phyloP scores from a whole-genome alignment of 2,797 vertebrate genomes.

The Labeo calbasu region DNA sequence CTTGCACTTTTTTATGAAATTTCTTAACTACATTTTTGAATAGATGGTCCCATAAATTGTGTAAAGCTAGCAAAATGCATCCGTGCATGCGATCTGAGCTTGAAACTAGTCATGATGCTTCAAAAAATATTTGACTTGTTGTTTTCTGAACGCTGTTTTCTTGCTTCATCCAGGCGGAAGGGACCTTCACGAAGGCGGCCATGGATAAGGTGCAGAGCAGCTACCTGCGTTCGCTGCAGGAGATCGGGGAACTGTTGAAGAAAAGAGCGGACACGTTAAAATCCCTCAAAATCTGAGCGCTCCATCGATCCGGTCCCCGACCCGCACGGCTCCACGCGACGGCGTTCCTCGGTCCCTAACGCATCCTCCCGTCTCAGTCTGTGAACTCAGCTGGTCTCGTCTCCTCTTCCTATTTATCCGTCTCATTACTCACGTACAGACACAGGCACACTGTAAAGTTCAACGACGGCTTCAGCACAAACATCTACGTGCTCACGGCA shows the following conservation, averaged over 20 bases:
- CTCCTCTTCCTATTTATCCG: slow-evolving; percentile 29
- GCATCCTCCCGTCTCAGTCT: slow-evolving; percentile 10
- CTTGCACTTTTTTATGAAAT: neutral
- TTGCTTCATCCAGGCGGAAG: slow-evolving; percentile 82
- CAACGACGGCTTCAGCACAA: slow-evolving; percentile 70
- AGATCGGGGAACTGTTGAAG: slow-evolving; percentile 91
- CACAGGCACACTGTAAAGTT: slow-evolving; percentile 46
- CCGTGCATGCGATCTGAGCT: neutral
- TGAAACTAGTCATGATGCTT: neutral
- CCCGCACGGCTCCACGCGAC: neutral
- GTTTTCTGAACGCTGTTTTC: neutral
- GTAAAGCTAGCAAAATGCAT: neutral
- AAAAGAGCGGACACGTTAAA: slow-evolving; percentile 93
- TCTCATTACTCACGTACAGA: slow-evolving; percentile 4
- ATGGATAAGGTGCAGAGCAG: slow-evolving; percentile 95
- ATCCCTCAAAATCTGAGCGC: slow-evolving; percentile 90
- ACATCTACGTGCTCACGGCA: slow-evolving; percentile 40
- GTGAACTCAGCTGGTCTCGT: slow-evolving; percentile 7
- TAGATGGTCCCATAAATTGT: neutral
- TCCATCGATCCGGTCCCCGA: slow-evolving; percentile 20
- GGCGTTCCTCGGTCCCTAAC: slow-evolving; percentile 50
- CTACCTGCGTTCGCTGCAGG: slow-evolving; percentile 94
- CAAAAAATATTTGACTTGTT: neutral
- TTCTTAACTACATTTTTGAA: neutral
- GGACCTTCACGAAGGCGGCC: slow-evolving; percentile 85